Conservation (phyloP, 1,140 invertebrate genomes). For the Drosophila teissieri region DNA sequence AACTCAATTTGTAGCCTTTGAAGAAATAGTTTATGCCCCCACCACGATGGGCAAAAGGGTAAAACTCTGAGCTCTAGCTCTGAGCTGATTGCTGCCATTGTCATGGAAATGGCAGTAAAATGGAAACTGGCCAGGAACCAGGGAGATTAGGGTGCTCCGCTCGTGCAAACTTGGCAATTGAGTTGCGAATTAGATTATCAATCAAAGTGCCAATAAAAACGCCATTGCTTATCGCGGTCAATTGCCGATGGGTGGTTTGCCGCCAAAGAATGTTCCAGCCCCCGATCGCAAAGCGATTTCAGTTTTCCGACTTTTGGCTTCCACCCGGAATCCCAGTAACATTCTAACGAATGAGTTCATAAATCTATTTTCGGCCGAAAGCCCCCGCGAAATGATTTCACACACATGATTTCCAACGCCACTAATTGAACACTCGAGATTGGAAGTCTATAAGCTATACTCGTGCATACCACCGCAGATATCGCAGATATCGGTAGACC, state of each 20-base stretch:
- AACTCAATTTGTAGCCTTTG: constrained; percentile 47
- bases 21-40: constrained; percentile 33
- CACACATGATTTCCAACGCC: constrained; percentile 35
- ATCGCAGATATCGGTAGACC: constrained; percentile 7
- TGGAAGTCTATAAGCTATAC: constrained; percentile 2
- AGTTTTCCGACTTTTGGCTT: constrained; percentile 13
- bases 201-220: constrained; percentile 52
- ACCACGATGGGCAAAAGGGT: constrained; percentile 7
- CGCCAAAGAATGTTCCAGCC: constrained; percentile 17
- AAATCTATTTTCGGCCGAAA: constrained; percentile 51
- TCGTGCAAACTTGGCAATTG: constrained; percentile 47
- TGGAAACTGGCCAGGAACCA: constrained; percentile 20
- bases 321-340: constrained; percentile 16
- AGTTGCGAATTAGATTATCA: constrained; percentile 52
- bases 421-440: constrained; percentile 18
- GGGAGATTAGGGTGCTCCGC: constrained; percentile 25
- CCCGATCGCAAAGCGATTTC: constrained; percentile 9
- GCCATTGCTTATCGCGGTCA: constrained; percentile 39
- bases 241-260: constrained; percentile 20
- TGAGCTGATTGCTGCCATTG: constrained; percentile 37
- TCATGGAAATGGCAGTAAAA: constrained; percentile 40
- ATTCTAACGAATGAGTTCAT: constrained; percentile 39
- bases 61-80: constrained; percentile 7
- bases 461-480: neutral
- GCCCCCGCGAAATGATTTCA: constrained; percentile 26